phyloP scores from a whole-genome alignment of 2,888 invertebrate genomes.

The Drosophila vallismaia region DNA sequence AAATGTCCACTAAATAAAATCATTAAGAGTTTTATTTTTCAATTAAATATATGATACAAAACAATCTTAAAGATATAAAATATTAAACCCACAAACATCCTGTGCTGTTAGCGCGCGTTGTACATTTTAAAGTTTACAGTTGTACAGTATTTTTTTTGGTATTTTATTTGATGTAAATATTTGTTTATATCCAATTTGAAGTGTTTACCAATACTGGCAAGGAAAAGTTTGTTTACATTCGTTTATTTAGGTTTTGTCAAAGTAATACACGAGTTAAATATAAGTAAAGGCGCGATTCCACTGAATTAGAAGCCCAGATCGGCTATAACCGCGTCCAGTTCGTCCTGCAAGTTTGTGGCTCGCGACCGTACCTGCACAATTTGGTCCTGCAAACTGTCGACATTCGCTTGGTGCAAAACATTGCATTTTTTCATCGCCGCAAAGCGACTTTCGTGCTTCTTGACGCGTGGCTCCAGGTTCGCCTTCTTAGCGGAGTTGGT shows the following conservation, averaged over 20 bases:
- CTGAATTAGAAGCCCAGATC: conserved; percentile 88
- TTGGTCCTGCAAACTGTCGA: conserved; percentile 94
- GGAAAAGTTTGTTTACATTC: conserved; percentile 1
- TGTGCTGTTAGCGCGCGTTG: neutral
- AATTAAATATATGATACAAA: neutral
- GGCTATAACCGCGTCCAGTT: conserved; percentile 93
- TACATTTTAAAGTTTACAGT: neutral
- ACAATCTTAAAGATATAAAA: neutral
- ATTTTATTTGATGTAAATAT: neutral
- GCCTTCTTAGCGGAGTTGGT: conserved; percentile 88
- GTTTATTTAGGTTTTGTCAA: conserved; percentile 2
- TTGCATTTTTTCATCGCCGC: conserved; percentile 94
- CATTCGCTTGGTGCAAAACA: conserved; percentile 93
- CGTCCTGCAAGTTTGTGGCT: conserved; percentile 90
- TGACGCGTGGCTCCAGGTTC: conserved; percentile 87
- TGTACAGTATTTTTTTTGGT: neutral
- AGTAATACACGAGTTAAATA: conserved; percentile 2
- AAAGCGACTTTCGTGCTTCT: conserved; percentile 91
- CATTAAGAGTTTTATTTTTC: too few species aligned
- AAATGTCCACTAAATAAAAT: too few species aligned
- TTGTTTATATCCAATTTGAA: neutral
- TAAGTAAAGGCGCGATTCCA: conserved; percentile 1
- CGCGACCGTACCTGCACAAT: conserved; percentile 92
- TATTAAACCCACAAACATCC: too few species aligned
- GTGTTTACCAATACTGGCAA: neutral